Evolutionary conservation across 1,140 invertebrate species (phyloP).

Genomic region (Rhagoletis zephyria): DNA sequence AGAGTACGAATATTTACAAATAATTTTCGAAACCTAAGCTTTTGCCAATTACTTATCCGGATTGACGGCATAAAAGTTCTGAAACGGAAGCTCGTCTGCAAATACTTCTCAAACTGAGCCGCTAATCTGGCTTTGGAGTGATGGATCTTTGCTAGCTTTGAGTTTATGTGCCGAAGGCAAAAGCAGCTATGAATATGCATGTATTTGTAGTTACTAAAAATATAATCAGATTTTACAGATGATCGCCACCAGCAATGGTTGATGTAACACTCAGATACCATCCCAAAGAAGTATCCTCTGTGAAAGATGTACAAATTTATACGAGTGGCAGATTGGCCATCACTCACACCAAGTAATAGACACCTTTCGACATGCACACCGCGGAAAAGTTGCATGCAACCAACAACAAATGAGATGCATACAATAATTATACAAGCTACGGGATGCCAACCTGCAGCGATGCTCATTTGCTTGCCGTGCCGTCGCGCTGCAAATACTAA

Average conservation of each 20-base stretch:
- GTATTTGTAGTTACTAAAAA: no score
- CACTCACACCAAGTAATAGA: slow-evolving; percentile 45
- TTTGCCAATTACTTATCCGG: no score
- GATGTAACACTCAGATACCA: slow-evolving; percentile 4
- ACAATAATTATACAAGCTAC: not conserved
- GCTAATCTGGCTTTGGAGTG: no score
- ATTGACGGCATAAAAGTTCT: no score
- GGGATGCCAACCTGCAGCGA: not conserved
- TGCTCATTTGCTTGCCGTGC: not conserved
- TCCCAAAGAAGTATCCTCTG: not conserved
- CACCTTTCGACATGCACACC: slow-evolving; percentile 7
- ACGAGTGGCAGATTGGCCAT: not conserved
- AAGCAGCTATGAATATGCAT: no score
- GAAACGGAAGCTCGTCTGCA: no score
- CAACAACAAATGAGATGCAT: not conserved
- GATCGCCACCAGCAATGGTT: not conserved
- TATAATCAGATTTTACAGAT: not conserved
- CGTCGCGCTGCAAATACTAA: not conserved
- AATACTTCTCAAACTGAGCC: no score
- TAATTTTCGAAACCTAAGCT: no score
- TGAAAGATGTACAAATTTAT: slow-evolving; percentile 36
- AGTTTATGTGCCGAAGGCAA: no score
- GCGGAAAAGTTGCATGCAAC: not conserved
- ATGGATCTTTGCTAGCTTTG: no score
- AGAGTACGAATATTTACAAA: no score